Evolutionary conservation across 23 tunicate genomes (phyloP).

Genomic region (Styela plicata): DNA sequence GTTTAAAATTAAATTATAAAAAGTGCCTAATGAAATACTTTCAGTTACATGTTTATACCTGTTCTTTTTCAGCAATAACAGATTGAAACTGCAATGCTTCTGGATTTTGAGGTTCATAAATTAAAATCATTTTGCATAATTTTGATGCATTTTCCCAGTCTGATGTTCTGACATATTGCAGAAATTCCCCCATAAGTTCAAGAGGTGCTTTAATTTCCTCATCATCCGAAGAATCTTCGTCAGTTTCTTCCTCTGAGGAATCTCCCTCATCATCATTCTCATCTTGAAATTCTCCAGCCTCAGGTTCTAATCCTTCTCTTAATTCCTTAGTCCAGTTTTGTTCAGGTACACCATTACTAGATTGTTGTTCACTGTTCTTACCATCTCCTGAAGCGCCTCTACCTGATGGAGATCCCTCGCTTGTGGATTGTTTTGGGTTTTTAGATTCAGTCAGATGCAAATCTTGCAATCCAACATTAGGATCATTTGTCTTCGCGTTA

Average conservation of each 20-base stretch:
- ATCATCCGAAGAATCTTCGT: slow-evolving; percentile 42
- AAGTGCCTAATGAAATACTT: no score
- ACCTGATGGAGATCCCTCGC: not conserved
- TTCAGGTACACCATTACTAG: not conserved
- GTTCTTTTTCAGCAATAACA: slow-evolving; percentile 66
- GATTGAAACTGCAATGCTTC: slow-evolving; percentile 62
- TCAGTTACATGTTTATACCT: slow-evolving; percentile 49
- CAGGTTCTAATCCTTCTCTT: not conserved
- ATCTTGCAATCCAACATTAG: not conserved
- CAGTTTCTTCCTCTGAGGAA: slow-evolving; percentile 16
- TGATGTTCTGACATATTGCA: slow-evolving; percentile 68
- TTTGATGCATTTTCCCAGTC: slow-evolving; percentile 86
- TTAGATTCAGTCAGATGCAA: not conserved
- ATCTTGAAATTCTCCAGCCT: not conserved
- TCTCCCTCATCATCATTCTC: not conserved
- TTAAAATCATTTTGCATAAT: slow-evolving; percentile 75
- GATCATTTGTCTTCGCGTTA: not conserved
- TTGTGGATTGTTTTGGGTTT: not conserved
- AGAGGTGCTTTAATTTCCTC: slow-evolving; percentile 69
- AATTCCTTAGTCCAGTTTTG: not conserved
- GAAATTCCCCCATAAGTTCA: slow-evolving; percentile 77
- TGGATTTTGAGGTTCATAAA: slow-evolving; percentile 86
- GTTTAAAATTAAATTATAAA: no score
- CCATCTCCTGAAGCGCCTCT: not conserved
- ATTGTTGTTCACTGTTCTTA: not conserved